A percentile compares a stretch with the other conserved stretches of the same genome.
phyloP scores from a whole-genome alignment of 2,797 vertebrate genomes.

The Monodelphis domestica region DNA sequence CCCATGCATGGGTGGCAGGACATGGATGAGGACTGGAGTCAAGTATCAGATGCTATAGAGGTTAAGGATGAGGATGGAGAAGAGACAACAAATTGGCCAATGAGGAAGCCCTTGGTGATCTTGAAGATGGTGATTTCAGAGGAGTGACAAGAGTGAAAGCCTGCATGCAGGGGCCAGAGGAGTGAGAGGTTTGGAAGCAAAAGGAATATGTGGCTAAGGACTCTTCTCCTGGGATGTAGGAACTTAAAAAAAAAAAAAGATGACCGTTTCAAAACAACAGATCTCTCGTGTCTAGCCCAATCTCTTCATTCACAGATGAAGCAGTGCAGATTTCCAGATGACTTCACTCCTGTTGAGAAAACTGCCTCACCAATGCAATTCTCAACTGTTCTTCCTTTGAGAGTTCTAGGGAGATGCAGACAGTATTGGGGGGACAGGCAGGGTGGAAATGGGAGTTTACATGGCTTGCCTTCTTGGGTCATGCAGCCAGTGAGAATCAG shows the following conservation, averaged over 20 bases:
- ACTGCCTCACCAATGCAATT: not conserved
- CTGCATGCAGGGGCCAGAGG: not conserved
- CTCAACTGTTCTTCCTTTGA: not conserved
- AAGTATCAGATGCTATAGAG: not conserved
- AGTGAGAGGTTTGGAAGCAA: not conserved
- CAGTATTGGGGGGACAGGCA: not conserved
- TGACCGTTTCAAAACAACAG: not conserved
- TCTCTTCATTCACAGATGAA: not conserved
- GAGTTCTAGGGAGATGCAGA: not conserved
- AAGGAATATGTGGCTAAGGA: not conserved
- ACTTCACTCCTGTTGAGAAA: not conserved
- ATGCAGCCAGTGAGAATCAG: not conserved
- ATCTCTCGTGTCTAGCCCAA: not conserved
- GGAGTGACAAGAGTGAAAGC: not conserved
- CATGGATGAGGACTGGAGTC: not conserved
- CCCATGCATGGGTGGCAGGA: not conserved
- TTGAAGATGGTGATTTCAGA: not conserved
- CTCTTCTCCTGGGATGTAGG: not conserved
- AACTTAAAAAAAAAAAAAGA: not conserved
- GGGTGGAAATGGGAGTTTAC: not conserved
- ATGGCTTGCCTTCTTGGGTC: not conserved
- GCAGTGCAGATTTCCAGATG: not conserved
- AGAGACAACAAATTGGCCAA: not conserved
- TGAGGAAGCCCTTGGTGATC: not conserved
- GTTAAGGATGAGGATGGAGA: not conserved